Evolutionary conservation across 2,113 vertebrate genomes (phyloP), one percentile per base, ranked within the genome.

Genomic region (Eulemur rufifrons): DNA sequence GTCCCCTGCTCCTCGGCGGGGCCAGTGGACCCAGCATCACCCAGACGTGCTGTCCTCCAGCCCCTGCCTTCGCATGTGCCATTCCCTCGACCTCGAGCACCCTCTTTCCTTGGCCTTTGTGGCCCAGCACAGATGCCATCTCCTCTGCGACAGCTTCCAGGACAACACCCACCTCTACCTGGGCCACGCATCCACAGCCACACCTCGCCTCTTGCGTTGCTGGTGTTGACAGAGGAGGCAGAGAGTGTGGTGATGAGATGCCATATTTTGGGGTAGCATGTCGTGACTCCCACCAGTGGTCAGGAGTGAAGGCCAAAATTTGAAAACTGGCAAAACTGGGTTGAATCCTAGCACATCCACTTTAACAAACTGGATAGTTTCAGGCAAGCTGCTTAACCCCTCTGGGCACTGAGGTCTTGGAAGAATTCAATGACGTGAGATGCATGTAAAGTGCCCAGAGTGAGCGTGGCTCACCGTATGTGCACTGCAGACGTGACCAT

Each of bases 141-240:
- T 59, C 18, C 87, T 80, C 52, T 29, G 69, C 47, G 23, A 32
- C n/a, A 71, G 66, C 82, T 54, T 77, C 81, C 39, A 74, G 69
- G 29, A 39, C 10, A 32, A 20, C 0, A 5, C 12, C 50, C 52
- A 2, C 11, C 3, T 2, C 23, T 7, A 3, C 37, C 17, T 13
- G 52, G 66, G 18, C 89, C 27, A 23, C 2, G 3, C 6, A 27
- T 3, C 42, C 39, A 2, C 17, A 10, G 4, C 64, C 37, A n/a
- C 3, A 8, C n/a, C 8, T n/a, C 13, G 13, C 54, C 34, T 37
- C n/a, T 87, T 6, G 21, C 2, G 0, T 1, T 25, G 42, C 71
- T 61, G 27, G 52, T 32, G 66, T 37, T 25, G 32, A 21, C 18
- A 23, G 77, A 86, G 21, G 52, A 50, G 54, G 71, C 80, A 42